Conservation (phyloP, 2,888 invertebrate species). For the Melikaiella ostensackeni region DNA sequence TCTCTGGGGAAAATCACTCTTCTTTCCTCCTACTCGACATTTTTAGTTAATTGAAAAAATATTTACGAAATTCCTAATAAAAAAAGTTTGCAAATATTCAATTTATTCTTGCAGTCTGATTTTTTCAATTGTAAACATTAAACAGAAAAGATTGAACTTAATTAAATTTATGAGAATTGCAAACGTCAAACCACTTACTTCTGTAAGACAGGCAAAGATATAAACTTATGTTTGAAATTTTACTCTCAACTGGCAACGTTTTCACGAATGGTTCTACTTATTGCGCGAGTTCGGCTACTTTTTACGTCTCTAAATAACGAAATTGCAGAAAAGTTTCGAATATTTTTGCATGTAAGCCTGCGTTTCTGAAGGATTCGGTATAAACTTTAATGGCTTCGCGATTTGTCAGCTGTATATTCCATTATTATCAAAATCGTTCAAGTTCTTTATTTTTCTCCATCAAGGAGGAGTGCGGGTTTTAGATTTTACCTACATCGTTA, state of each 20-base stretch:
- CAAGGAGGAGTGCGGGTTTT: background rate
- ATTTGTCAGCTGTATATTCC: background rate
- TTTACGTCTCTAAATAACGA: background rate
- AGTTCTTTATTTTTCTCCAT: background rate
- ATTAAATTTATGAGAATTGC: background rate
- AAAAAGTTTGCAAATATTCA: no score
- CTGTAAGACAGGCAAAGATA: background rate
- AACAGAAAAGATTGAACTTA: no score
- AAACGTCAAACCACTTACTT: background rate
- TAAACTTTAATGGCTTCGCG: background rate
- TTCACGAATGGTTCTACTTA: background rate
- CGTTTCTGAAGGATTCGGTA: background rate
- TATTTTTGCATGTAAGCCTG: background rate
- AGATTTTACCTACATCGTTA: background rate
- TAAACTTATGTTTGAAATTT: background rate
- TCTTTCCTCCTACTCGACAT: background rate
- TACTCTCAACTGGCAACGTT: background rate
- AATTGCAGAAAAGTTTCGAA: background rate
- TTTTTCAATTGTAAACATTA: no score
- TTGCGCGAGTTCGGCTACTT: background rate
- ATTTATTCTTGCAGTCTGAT: no score
- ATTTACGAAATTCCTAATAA: no score
- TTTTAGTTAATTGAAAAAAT: background rate
- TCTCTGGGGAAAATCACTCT: slow-evolving; percentile 42
- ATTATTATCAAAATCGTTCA: slow-evolving; percentile 5